Evolutionary conservation across 2,797 vertebrate species (phyloP), one percentile per base, ranked within the genome.

Genomic region (Bucorvus abyssinicus): DNA sequence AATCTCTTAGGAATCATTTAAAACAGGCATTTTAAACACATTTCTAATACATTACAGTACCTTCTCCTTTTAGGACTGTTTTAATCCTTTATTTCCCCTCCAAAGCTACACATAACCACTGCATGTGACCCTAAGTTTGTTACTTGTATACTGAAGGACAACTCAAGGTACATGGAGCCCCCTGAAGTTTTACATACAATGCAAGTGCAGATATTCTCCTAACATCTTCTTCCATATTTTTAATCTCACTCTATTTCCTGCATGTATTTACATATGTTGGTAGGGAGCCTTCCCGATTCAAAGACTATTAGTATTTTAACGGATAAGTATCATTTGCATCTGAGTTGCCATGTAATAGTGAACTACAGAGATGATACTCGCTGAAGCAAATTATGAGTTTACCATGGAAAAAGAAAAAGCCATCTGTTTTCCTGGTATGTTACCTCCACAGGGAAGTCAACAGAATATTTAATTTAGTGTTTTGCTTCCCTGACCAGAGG

Each of bases 401-500:
- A 64, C 68, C 27, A 34, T 10, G 17, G 55, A 68, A 60, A 50
- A 87, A 84, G 59, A 75, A 70, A 3, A 67, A 16, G 64, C 91
- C 96, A 96, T 95, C 92, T 96, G 96, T 90, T 94, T 90, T 84
- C 55, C 59, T 91, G 77, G 94, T 80, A 88, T 64, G 70, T 75
- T 78, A 81, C 82, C 85, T 84, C 83, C 74, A 73, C 63, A 73
- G 80, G 36, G 74, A 90, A 94, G 82, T 74, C 91, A 95, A 75
- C 42, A 78, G 47, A 93, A 84, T 92, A 94, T 84, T 95, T 96
- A 87, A 96, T 94, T 93, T 76, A 63, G 73, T 6, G 9, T 89
- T 92, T 91, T 69, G 82, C 65, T 63, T 89, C 87, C 74, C 63
- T 73, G 76, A 84, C 55, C 63, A 91, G 73, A 95, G 59, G 38